A percentile compares a stretch with the other conserved stretches of the same genome.
phyloP scores from a whole-genome alignment of 2,797 vertebrate genomes.

The Thunnus albacares region DNA sequence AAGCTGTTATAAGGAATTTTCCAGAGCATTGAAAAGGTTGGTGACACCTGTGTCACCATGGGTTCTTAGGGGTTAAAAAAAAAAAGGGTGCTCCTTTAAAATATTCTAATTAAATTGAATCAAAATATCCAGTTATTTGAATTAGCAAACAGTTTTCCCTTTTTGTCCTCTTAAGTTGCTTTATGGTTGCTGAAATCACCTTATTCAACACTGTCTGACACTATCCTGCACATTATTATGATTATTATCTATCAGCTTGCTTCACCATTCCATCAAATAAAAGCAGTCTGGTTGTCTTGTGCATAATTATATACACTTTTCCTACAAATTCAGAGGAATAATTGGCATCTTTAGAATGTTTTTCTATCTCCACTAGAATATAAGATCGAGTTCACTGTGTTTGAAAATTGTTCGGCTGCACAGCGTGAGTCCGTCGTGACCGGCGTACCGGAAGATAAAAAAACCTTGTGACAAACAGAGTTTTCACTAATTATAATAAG shows the following conservation, averaged over 20 bases:
- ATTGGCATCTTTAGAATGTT: not conserved
- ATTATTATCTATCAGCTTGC: not conserved
- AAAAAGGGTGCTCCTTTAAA: too few species aligned
- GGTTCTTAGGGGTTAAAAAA: too few species aligned
- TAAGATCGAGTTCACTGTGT: not conserved
- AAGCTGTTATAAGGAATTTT: too few species aligned
- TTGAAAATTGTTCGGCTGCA: not conserved
- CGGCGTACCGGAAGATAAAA: not conserved
- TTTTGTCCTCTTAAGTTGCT: not conserved
- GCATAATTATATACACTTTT: too few species aligned
- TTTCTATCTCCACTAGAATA: not conserved
- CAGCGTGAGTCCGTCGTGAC: not conserved
- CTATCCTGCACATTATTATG: not conserved
- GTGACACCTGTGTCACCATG: too few species aligned
- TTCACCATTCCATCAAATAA: not conserved
- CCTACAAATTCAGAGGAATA: not conserved
- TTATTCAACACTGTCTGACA: not conserved
- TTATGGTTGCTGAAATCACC: not conserved
- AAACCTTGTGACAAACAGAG: not conserved
- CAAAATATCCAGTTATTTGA: too few species aligned
- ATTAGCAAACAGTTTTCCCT: too few species aligned
- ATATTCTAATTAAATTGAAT: not conserved
- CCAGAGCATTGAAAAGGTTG: too few species aligned
- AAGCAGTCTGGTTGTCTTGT: not conserved
- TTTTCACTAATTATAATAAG: constrained; percentile 20